Conservation (phyloP, 2,888 invertebrate genomes). For the Disparrhopalites patrizii region DNA sequence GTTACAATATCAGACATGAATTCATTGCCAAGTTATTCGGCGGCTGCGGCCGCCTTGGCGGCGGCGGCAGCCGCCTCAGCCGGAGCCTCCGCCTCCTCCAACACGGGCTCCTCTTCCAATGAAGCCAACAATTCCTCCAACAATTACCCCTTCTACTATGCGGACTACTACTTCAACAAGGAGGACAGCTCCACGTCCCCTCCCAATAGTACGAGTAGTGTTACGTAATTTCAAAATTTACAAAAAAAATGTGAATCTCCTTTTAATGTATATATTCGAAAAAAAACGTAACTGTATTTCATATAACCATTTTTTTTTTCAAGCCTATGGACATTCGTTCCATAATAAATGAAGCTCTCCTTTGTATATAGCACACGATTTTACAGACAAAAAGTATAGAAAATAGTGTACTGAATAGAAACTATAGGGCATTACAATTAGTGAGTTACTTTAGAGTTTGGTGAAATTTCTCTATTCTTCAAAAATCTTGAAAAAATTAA, state of each 20-base stretch:
- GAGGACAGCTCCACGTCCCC: constrained; percentile 48
- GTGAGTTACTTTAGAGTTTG: too few relatives aligned
- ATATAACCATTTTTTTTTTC: too few relatives aligned
- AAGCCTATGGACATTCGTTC: too few relatives aligned
- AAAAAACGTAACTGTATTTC: too few relatives aligned
- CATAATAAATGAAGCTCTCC: too few relatives aligned
- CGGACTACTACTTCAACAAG: constrained; percentile 48
- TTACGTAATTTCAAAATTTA: constrained; percentile 39
- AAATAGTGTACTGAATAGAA: too few relatives aligned
- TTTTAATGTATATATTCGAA: not conserved
- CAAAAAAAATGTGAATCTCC: not conserved
- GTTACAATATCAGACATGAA: constrained; percentile 97
- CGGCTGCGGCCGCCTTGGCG: constrained; percentile 43
- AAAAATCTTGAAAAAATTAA: too few relatives aligned
- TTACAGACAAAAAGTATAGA: too few relatives aligned
- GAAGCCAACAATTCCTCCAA: constrained; percentile 37
- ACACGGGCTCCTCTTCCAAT: constrained; percentile 8
- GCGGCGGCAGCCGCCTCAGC: constrained; percentile 40
- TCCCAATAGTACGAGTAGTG: constrained; percentile 47
- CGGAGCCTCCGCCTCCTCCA: constrained; percentile 35
- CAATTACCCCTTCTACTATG: constrained; percentile 48
- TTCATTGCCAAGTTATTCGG: constrained; percentile 45
- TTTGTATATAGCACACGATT: too few relatives aligned
- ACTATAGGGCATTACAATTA: too few relatives aligned
- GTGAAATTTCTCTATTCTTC: too few relatives aligned